These are phyloP conservation scores for Falcaria lacertinaria DNA, from an alignment of 2,888 invertebrate genomes.

Conservation along the genomic window DNA sequence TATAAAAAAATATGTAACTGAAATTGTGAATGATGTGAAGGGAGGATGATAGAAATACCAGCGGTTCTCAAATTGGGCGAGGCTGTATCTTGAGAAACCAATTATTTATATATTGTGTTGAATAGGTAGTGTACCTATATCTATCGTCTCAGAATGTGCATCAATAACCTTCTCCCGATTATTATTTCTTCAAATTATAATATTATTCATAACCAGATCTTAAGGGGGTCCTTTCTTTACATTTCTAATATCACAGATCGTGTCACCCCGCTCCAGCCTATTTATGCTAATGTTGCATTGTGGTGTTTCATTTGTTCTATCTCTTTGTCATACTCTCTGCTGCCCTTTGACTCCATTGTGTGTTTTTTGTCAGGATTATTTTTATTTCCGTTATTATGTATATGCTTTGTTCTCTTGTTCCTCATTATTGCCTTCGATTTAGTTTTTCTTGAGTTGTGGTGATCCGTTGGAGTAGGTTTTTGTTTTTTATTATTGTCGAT, in stretches of 20 bases:
- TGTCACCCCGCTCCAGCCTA: constrained; percentile 46
- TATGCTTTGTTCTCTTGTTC: constrained; percentile 54
- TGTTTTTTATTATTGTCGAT: constrained; percentile 7
- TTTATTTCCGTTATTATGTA: constrained; percentile 74
- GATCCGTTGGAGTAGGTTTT: constrained; percentile 10
- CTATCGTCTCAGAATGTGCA: background rate
- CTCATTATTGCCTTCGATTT: constrained; percentile 41
- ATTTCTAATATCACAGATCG: constrained; percentile 7
- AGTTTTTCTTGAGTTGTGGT: constrained; percentile 3
- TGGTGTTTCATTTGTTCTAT: constrained; percentile 73
- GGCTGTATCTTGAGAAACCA: too few relatives aligned
- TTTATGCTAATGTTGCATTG: constrained; percentile 75
- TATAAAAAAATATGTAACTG: too few relatives aligned
- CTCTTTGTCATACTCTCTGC: constrained; percentile 59
- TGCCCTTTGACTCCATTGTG: constrained; percentile 78
- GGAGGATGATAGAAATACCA: too few relatives aligned
- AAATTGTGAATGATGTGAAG: too few relatives aligned
- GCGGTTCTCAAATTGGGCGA: too few relatives aligned
- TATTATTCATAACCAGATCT: constrained; percentile 24
- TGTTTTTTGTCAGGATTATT: constrained; percentile 77
- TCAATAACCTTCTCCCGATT: background rate
- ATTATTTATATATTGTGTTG: too few relatives aligned
- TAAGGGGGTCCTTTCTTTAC: constrained; percentile 25
- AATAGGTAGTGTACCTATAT: too few relatives aligned
- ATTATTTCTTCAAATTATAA: constrained; percentile 5